Evolutionary conservation across 2,797 vertebrate species (phyloP).

Genomic region (Aulostomus chinensis): DNA sequence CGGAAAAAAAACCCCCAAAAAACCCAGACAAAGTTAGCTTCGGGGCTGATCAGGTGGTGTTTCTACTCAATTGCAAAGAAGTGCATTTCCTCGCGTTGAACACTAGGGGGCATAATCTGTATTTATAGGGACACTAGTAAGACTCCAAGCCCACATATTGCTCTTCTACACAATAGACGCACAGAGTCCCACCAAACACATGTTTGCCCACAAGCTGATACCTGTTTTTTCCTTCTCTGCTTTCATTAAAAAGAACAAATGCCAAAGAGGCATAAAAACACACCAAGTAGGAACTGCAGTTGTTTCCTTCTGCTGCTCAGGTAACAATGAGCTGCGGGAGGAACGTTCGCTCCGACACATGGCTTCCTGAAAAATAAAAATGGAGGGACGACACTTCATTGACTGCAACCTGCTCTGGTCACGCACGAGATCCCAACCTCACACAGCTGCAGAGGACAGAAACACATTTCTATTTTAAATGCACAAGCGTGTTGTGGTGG

Average conservation of each 20-base stretch:
- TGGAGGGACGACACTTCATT: neutral
- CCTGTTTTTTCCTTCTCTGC: conserved; percentile 61
- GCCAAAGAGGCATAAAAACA: conserved; percentile 45
- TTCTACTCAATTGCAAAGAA: too few relatives aligned
- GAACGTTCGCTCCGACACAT: conserved; percentile 25
- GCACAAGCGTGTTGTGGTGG: too few relatives aligned
- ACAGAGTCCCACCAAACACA: too few relatives aligned
- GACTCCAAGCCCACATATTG: too few relatives aligned
- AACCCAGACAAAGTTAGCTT: too few relatives aligned
- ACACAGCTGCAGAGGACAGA: conserved; percentile 50
- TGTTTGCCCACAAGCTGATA: too few relatives aligned
- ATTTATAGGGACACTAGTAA: too few relatives aligned
- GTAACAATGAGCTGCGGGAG: conserved; percentile 70
- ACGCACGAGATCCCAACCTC: conserved; percentile 29
- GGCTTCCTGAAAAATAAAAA: conserved; percentile 61
- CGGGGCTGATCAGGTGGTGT: too few relatives aligned
- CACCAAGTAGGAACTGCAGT: conserved; percentile 55
- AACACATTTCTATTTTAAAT: neutral
- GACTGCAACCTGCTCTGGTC: conserved; percentile 39
- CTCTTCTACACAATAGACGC: too few relatives aligned
- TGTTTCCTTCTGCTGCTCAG: conserved; percentile 70
- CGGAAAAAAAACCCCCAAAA: too few relatives aligned
- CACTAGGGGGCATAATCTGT: too few relatives aligned
- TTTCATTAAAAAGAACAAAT: conserved; percentile 46
- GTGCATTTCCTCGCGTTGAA: too few relatives aligned